These are phyloP conservation scores for Astreopora myriophthalma DNA, from an alignment of 64 coral and sea anemone genomes.

Conservation along the genomic window DNA sequence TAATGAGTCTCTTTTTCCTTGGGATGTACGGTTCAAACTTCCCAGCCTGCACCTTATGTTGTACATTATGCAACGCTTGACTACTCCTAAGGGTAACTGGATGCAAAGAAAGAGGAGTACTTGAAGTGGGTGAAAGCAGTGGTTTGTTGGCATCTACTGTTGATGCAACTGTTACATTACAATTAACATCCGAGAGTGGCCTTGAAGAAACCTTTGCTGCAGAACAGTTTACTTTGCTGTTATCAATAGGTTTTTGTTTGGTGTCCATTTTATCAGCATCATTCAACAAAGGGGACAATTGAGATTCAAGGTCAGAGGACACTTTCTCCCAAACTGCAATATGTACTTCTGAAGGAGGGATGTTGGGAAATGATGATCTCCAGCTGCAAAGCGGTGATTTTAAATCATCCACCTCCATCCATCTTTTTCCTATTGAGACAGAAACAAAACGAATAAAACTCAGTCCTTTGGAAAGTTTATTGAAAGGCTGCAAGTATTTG, in stretches of 20 bases:
- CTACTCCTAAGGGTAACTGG: background rate
- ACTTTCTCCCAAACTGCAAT: constrained; percentile 84
- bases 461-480: background rate
- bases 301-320: background rate
- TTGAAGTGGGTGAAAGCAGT: background rate
- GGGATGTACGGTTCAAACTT: constrained; percentile 89
- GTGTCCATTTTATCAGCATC: background rate
- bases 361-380: background rate
- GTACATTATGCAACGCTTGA: background rate
- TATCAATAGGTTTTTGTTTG: background rate
- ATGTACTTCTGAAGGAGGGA: constrained; percentile 67
- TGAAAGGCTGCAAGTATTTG: too few relatives aligned
- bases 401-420: constrained; percentile 92
- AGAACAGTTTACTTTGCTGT: background rate
- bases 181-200: background rate
- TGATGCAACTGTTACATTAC: background rate
- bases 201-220: background rate
- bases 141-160: background rate
- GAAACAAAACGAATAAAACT: background rate
- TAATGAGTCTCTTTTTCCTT: constrained; percentile 36
- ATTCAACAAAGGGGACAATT: background rate
- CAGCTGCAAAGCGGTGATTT: constrained; percentile 58
- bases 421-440: constrained; percentile 57
- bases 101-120: background rate
- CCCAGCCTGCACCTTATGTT: background rate